phyloP scores from a whole-genome alignment of 1,140 invertebrate species.

The Pomacea maculata region DNA sequence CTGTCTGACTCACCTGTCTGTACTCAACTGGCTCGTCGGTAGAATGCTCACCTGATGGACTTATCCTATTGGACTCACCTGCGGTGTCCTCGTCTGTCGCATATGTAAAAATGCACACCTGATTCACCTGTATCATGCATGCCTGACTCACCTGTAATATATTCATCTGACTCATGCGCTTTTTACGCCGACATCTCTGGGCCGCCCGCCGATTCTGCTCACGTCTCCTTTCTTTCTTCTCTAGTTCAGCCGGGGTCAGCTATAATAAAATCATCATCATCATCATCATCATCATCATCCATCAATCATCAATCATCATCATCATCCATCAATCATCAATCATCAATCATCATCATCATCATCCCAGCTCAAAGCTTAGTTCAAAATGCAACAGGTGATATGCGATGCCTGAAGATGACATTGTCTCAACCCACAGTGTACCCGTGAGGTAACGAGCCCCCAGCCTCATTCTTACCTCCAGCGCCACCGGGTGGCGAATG shows the following conservation, averaged over 20 bases:
- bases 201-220: constrained; percentile 39
- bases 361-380: background rate
- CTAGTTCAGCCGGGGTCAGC: constrained; percentile 22
- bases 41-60: constrained; percentile 12
- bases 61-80: background rate
- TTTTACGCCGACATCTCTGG: constrained; percentile 33
- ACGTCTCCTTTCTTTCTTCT: constrained; percentile 30
- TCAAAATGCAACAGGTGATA: background rate
- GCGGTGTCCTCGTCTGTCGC: background rate
- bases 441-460: background rate
- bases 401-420: background rate
- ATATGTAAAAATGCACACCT: constrained; percentile 19
- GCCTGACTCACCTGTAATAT: constrained; percentile 23
- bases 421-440: no score
- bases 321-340: no score
- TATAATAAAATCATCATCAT: constrained; percentile 13
- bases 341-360: background rate
- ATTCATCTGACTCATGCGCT: constrained; percentile 27
- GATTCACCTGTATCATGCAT: background rate
- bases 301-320: no score
- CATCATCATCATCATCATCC: background rate
- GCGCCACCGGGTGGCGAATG: background rate
- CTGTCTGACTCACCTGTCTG: constrained; percentile 7
- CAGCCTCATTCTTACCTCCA: constrained; percentile 1
- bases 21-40: background rate